phyloP scores from a whole-genome alignment of 35 echinoderm and acorn worm genomes.

The Chiridota heheva region DNA sequence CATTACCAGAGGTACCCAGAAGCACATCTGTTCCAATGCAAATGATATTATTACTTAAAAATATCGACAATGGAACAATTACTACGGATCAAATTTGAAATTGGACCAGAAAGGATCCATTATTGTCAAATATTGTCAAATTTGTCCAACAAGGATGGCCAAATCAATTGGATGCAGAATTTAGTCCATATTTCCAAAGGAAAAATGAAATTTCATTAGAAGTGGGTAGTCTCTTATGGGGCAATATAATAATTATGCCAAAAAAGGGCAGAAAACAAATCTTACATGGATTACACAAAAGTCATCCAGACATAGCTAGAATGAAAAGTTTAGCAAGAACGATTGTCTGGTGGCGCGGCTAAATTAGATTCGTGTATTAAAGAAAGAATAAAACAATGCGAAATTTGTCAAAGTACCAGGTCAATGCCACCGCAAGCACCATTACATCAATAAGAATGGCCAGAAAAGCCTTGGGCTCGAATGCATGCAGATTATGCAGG shows the following conservation, averaged over 20 bases:
- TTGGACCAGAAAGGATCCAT: no score
- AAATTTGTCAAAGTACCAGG: conserved; percentile 17
- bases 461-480: conserved; percentile 41
- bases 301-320: conserved; percentile 33
- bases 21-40: neutral
- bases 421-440: conserved; percentile 45
- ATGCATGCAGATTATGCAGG: conserved; percentile 75
- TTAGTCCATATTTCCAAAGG: neutral
- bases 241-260: conserved; percentile 21
- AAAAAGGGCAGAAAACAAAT: conserved; percentile 9
- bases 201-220: conserved; percentile 11
- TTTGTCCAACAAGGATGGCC: neutral
- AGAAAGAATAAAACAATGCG: conserved; percentile 37
- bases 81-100: no score
- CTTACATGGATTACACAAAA: conserved; percentile 38
- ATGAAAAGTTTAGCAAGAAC: conserved; percentile 55
- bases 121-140: no score
- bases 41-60: conserved; percentile 16
- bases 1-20: neutral
- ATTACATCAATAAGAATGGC: conserved; percentile 56
- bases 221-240: conserved; percentile 13
- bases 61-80: no score
- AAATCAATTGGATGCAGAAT: conserved; percentile 9
- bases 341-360: conserved; percentile 42
- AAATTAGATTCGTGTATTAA: conserved; percentile 47